Conservation (phyloP, 2,797 vertebrate genomes). For the Lepus townsendii region DNA sequence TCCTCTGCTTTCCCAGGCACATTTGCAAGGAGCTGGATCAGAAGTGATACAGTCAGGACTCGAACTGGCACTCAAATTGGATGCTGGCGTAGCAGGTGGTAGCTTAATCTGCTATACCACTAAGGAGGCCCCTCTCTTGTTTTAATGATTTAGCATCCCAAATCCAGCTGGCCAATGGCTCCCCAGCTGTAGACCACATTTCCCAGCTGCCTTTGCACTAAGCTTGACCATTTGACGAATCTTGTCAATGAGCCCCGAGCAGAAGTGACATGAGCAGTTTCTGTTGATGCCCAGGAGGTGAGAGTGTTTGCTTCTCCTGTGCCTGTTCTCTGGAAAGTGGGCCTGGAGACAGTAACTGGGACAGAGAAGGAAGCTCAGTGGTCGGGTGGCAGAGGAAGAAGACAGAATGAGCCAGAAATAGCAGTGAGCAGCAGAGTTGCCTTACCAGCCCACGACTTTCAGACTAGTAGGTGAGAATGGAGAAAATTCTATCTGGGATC, state of each 20-base stretch:
- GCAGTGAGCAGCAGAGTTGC: background rate
- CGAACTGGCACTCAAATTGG: too few species aligned
- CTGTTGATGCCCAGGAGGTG: background rate
- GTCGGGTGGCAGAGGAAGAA: background rate
- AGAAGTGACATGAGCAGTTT: background rate
- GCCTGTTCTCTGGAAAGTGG: background rate
- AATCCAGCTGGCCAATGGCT: background rate
- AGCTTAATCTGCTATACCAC: too few species aligned
- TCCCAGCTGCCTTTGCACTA: background rate
- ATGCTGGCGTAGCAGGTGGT: too few species aligned
- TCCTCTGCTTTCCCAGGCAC: too few species aligned
- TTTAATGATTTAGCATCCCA: background rate
- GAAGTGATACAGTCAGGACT: too few species aligned
- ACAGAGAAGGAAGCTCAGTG: background rate
- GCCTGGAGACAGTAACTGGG: background rate
- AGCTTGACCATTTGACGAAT: background rate
- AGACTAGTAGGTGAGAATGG: background rate
- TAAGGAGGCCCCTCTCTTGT: background rate
- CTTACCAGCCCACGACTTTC: background rate
- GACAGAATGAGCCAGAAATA: background rate
- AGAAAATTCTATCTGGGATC: background rate
- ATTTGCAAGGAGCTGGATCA: too few species aligned
- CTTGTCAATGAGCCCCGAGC: background rate
- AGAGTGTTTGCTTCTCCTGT: background rate
- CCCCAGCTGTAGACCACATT: background rate